Conservation (phyloP, 1,140 invertebrate species). For the Drepana arcuata region DNA sequence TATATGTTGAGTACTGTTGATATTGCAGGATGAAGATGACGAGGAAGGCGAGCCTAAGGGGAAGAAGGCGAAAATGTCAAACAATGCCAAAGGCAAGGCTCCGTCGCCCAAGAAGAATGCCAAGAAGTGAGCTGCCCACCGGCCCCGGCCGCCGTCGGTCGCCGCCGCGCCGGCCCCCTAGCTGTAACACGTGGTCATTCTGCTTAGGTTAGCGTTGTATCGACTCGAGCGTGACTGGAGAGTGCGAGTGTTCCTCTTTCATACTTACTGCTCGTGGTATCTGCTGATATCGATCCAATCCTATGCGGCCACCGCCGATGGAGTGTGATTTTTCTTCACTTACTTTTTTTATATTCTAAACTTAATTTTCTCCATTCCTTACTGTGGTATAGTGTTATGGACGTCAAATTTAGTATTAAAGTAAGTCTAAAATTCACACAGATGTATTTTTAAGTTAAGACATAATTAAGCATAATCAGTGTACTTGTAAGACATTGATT, state of each 20-base stretch:
- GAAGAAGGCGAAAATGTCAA: slow-evolving; percentile 78
- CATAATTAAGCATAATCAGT: slow-evolving; percentile 57
- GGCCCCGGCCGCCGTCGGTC: slow-evolving; percentile 12
- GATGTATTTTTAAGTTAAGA: slow-evolving; percentile 65
- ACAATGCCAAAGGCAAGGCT: slow-evolving; percentile 74
- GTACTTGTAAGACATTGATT: slow-evolving; percentile 49
- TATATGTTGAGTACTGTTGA: too few species aligned
- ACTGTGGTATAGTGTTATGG: slow-evolving; percentile 62
- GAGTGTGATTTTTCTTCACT: slow-evolving; percentile 38
- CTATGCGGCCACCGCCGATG: slow-evolving; percentile 27
- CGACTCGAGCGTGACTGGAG: slow-evolving; percentile 32
- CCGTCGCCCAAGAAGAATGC: slow-evolving; percentile 70
- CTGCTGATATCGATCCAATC: slow-evolving; percentile 23
- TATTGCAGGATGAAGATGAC: slow-evolving; percentile 77
- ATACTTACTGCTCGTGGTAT: slow-evolving; percentile 32
- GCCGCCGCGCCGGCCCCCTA: slow-evolving; percentile 20
- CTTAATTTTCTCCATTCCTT: slow-evolving; percentile 62
- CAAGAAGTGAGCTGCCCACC: slow-evolving; percentile 59
- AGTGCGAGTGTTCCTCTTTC: slow-evolving; percentile 15
- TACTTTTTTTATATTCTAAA: slow-evolving; percentile 38
- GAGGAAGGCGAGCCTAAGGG: slow-evolving; percentile 76
- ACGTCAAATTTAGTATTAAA: slow-evolving; percentile 50
- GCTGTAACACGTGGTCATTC: slow-evolving; percentile 55
- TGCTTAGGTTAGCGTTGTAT: slow-evolving; percentile 59
- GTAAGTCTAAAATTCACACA: slow-evolving; percentile 45